These are phyloP conservation scores for Ceryle rudis DNA, from an alignment of 2,797 vertebrate genomes.

Conservation along the genomic window DNA sequence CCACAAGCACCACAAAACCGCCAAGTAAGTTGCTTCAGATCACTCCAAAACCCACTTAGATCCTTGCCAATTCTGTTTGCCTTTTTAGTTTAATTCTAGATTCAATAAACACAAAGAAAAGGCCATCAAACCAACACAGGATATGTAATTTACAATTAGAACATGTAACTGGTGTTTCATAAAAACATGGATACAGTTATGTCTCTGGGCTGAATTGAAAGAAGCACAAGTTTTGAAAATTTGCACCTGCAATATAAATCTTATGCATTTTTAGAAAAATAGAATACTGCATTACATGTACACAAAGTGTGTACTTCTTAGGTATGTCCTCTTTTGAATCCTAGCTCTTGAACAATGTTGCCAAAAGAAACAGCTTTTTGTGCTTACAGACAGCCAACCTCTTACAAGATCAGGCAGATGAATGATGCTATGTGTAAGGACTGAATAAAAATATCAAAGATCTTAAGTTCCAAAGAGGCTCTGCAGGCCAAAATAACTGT, in stretches of 20 bases:
- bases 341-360: background rate
- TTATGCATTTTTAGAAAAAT: constrained; percentile 42
- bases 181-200: constrained; percentile 25
- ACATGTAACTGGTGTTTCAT: constrained; percentile 32
- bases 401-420: constrained; percentile 58
- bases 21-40: constrained; percentile 10
- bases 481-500: background rate
- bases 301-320: background rate
- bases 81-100: constrained; percentile 55
- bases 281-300: constrained; percentile 22
- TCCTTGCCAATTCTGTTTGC: constrained; percentile 50
- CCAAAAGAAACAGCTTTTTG: constrained; percentile 64
- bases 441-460: constrained; percentile 63
- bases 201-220: constrained; percentile 24
- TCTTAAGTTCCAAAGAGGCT: constrained; percentile 25
- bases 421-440: constrained; percentile 51
- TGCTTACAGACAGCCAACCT: constrained; percentile 51
- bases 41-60: constrained; percentile 42
- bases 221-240: constrained; percentile 35
- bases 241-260: constrained; percentile 49
- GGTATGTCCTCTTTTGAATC: constrained; percentile 41
- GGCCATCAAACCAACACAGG: background rate
- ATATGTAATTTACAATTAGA: constrained; percentile 55
- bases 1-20: constrained; percentile 45
- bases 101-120: constrained; percentile 47